Base-by-base conservation (phyloP, 2,888 invertebrate species). In the Hylaea fasciaria region DNA sequence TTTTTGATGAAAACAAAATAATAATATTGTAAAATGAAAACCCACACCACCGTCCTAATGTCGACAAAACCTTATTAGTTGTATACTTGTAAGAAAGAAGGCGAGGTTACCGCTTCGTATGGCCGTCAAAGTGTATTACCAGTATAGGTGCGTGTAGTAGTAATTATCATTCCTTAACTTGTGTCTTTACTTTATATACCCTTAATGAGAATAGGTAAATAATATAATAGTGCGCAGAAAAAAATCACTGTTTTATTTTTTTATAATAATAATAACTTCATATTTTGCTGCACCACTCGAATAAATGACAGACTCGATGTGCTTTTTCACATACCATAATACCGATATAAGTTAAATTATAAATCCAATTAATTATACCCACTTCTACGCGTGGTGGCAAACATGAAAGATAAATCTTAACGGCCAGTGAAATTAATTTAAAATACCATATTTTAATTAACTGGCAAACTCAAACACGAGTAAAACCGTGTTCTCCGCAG, bases 401-500 rank as follows among this genome's bases (percentile, higher is more conserved):
- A 51, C 35, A 57, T 8, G 29, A 56, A 52, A 62, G 48, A 62
- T 62, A 61, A 47, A 61, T 53, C 43, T 41, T 48, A 49, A 58
- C 53, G 37, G 45, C 13, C 56, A 64, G 64, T 54, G 37, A 64
- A 69, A 71, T 69, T 60, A 68, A 71, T 71, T 67, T 67, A 58
- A 66, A 61, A 64, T 69, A n/a, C n/a, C n/a, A 54, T 69, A 70
- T 67, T 73, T 68, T 70, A 76, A 77, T 78, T 60, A 69, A 69
- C 64, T 73, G 70, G 69, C 64, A 69, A 65, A 40, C 66, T 62
- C 65, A 62, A 75, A 69, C 65, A 64, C 61, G 58, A 61, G 66
- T 64, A 66, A 60, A 68, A 60, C 61, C 68, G 66, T 54, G 59
- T 55, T 53, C 45, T 58, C 57, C 58, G 51, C 60, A 62, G 55